Base-by-base conservation (phyloP, 2,113 vertebrate species). In the Nibea albiflora region DNA sequence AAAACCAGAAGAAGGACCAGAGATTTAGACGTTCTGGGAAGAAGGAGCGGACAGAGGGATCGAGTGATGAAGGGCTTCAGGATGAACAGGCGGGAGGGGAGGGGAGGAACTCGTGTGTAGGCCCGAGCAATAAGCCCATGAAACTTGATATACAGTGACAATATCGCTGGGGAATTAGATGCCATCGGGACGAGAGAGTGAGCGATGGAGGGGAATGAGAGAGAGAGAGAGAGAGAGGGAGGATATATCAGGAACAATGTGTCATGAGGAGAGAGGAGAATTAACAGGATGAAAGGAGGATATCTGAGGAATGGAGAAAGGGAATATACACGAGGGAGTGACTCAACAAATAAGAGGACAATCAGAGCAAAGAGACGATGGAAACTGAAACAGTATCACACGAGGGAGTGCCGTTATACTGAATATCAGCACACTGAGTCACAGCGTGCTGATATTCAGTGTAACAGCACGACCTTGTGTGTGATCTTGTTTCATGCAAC, bases 101-200 rank as follows among this genome's bases (percentile, higher is more conserved):
- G 35, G 35, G 35, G 42, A 4, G 22, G 44, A 64, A 85, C 42
- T 26, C 31, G 11, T 46, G 64, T 39, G 47, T 9, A 24, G 56
- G 35, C 58, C 69, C 14, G 52, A 80, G 73, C 35, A 56, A 56
- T n/a, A 2, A 82, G 62, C 49, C 60, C 22, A 71, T 61, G 77
- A 78, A 84, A 84, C 20, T 31, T 84, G 65, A 86, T 82, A 78
- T 85, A 89, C 68, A 67, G 47, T 24, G 64, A 83, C 76, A 77
- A 81, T 77, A 77, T 73, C 15, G 1, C 19, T 1, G 4, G 63
- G 47, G 76, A 85, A 81, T 73, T 54, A 72, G 74, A 89, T 78
- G 72, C 77, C 62, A 79, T 50, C 50, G 26, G 66, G 78, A 47
- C 11, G 22, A 73, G 47, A 50, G 28, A 61, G 66, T 72, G 81